phyloP scores from a whole-genome alignment of 53 echinoderm and acorn worm genomes.

The Antedon mediterranea region DNA sequence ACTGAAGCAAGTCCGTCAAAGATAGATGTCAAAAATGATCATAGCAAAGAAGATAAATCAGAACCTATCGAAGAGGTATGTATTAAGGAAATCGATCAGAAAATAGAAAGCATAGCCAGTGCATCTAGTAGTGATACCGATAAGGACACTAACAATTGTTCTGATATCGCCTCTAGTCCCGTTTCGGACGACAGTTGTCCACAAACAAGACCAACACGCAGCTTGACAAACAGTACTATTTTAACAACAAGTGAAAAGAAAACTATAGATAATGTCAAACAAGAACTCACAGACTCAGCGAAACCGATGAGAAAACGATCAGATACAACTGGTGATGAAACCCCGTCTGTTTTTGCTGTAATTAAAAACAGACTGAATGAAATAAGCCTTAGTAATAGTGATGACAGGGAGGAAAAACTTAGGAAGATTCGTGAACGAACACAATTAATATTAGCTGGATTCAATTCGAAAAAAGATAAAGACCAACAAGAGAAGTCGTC shows the following conservation, averaged over 20 bases:
- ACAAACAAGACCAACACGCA: too few relatives aligned
- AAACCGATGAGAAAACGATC: background rate
- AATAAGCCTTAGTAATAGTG: background rate
- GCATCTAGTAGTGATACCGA: too few relatives aligned
- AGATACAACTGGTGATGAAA: background rate
- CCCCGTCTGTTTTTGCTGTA: background rate
- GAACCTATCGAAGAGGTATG: too few relatives aligned
- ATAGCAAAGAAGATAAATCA: too few relatives aligned
- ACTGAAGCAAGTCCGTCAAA: too few relatives aligned
- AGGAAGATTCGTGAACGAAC: background rate
- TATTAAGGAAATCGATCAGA: too few relatives aligned
- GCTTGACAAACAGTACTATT: too few relatives aligned
- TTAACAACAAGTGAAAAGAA: background rate
- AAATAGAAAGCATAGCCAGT: too few relatives aligned
- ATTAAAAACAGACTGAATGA: background rate
- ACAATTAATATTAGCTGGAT: background rate
- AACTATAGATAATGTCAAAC: background rate
- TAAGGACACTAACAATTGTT: too few relatives aligned
- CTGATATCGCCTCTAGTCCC: too few relatives aligned
- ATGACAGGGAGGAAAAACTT: background rate
- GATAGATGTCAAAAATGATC: too few relatives aligned
- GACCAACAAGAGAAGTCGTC: background rate
- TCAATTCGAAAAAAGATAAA: background rate
- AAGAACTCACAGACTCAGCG: background rate
- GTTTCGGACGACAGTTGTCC: too few relatives aligned